Evolutionary conservation across 1,140 invertebrate species (phyloP), one percentile per base, ranked within the genome.

Genomic region (Macrobrachium rosenbergii): DNA sequence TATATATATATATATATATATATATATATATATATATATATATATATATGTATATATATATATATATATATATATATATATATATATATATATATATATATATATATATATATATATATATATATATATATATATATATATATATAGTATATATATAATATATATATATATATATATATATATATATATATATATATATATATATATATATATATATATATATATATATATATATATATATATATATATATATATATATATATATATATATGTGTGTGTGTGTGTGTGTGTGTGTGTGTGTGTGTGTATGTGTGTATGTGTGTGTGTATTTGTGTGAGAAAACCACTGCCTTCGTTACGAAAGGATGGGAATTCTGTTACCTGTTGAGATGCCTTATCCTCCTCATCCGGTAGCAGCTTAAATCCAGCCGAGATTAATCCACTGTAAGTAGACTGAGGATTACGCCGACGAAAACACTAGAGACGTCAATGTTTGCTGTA

Each of bases 151-250:
- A n/a, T n/a, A n/a, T n/a, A n/a, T n/a, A n/a, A n/a, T n/a, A n/a
- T 82, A 73, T 72, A 83, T 16, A 75, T 60, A 75, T 82, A 82
- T 72, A 82, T 59, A 82, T 82, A 82, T 58, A 73, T 59, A 72
- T 59, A 72, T 72, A 73, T 59, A 59, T 82, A 73, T 82, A 59
- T 72, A 62, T 79, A 79, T 62, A 62, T 79, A 79, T 62, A 62
- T 62, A 62, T 80, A 80, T 80, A 80, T 63, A 63, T 80, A 80
- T 80, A 80, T 80, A 80, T 80, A 80, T 80, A 80, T 80, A 80
- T 80, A 63, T 80, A 63, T 80, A 63, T 80, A 63, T 80, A 80
- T 80, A 63, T 80, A 80, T 77, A 77, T 58, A 52, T 77, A 77
- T 77, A 77, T 58, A 77, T 58, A 77, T 58, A 77, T 77, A 58